Evolutionary conservation across 1,140 invertebrate species (phyloP).

Genomic region (Drosophila kanapiae): DNA sequence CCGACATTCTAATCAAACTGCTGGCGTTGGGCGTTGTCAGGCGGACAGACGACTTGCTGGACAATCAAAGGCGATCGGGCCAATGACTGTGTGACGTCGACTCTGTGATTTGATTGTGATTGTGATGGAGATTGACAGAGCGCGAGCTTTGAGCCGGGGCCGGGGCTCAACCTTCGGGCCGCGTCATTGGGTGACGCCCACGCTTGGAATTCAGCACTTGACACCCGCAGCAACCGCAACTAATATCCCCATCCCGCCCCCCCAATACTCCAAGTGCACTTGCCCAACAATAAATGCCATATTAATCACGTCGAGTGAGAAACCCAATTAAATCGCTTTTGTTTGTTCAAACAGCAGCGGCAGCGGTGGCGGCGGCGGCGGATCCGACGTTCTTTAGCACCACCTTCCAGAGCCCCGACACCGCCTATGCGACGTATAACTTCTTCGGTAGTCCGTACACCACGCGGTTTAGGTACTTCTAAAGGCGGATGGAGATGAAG

Average conservation of each 20-base stretch:
- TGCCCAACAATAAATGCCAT: constrained; percentile 61
- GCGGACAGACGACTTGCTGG: constrained; percentile 34
- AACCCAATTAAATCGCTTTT: constrained; percentile 53
- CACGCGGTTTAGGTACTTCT: constrained; percentile 71
- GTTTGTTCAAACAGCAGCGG: constrained; percentile 57
- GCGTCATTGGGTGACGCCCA: constrained; percentile 65
- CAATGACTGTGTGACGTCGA: constrained; percentile 59
- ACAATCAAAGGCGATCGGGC: constrained; percentile 46
- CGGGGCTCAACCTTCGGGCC: constrained; percentile 56
- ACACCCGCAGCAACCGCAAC: constrained; percentile 56
- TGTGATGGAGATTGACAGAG: constrained; percentile 42
- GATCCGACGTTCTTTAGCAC: constrained; percentile 69
- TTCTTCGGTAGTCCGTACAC: constrained; percentile 72
- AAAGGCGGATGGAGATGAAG: constrained; percentile 7
- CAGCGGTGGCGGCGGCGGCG: constrained; percentile 57
- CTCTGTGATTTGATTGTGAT: constrained; percentile 69
- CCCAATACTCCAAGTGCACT: constrained; percentile 54
- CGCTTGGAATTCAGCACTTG: constrained; percentile 73
- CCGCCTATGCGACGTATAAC: constrained; percentile 72
- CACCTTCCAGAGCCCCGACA: constrained; percentile 73
- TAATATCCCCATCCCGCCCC: constrained; percentile 35
- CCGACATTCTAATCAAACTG: constrained; percentile 55
- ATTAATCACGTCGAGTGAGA: constrained; percentile 47
- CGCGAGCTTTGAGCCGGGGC: constrained; percentile 28
- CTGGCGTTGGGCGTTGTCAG: constrained; percentile 41